Evolutionary conservation across 2,888 invertebrate genomes (phyloP), one percentile per base, ranked within the genome.

Genomic region (Machimus rusticus): DNA sequence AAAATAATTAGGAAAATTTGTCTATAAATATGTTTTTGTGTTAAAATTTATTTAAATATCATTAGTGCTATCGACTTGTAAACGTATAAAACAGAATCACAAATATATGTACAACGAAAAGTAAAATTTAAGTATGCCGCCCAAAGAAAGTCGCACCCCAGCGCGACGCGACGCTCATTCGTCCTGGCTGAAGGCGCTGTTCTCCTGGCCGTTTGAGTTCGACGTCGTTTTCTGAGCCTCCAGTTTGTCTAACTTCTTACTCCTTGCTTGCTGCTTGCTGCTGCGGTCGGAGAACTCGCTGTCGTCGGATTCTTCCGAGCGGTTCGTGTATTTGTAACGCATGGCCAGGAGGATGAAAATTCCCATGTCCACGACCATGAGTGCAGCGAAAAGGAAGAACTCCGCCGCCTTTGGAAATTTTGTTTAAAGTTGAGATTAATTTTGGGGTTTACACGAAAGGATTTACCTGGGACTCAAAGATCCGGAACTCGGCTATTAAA

Each of bases 301-400:
- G 4, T 85, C 87, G 85, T 93, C 92, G 1, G 91, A 91, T 85
- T 93, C 93, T 34, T 93, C 92, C 3, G 66, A 9, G 66, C 66
- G 66, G 1, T 28, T 1, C 23, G 9, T 66, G 91, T 97, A 97
- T 89, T 95, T 95, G 93, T 98, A 99, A 89, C 95, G 95, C 91
- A 94, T 94, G 0, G 98, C 96, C 94, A 99, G 95, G 5, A 95
- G 91, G 34, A 95, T 94, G 91, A 99, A 99, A 46, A 98, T 93
- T 0, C 96, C 88, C 94, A 98, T 97, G 90, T 97, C 98, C 1
- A 95, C 91, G 46, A 96, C 91, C 98, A 99, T 98, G 55, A 99
- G 93, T 0, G 94, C 96, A 84, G 98, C 96, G 92, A 98, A 99
- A 76, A 98, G 93, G 92, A 97, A 95, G 92, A 98, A 98, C 92